A percentile compares a stretch with the other conserved stretches of the same genome.
phyloP scores from a whole-genome alignment of 2,113 vertebrate genomes.

The Passer montanus region DNA sequence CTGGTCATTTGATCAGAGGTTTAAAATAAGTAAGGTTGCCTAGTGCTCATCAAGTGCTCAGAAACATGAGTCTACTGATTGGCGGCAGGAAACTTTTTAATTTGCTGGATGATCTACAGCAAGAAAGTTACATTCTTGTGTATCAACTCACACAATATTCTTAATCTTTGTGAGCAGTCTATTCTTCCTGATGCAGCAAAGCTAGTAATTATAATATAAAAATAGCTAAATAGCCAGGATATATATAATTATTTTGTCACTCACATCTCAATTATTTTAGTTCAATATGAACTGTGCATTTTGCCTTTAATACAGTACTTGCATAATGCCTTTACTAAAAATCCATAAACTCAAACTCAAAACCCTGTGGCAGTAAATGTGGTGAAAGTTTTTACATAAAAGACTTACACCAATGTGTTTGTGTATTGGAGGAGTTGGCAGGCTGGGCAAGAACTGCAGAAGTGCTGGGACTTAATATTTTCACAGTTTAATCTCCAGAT shows the following conservation, averaged over 20 bases:
- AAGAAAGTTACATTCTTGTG: constrained; percentile 58
- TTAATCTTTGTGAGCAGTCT: constrained; percentile 68
- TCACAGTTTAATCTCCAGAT: background rate
- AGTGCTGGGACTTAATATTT: background rate
- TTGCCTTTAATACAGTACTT: background rate
- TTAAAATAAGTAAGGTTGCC: background rate
- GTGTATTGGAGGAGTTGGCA: background rate
- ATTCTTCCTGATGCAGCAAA: constrained; percentile 58
- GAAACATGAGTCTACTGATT: background rate
- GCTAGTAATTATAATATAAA: constrained; percentile 69
- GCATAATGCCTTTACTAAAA: background rate
- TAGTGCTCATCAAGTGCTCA: background rate
- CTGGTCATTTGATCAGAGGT: background rate
- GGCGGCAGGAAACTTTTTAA: constrained; percentile 17
- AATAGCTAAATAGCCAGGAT: constrained; percentile 63
- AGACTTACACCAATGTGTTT: background rate
- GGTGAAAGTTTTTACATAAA: background rate
- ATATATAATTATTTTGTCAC: constrained; percentile 70
- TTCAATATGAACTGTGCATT: background rate
- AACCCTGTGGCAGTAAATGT: background rate
- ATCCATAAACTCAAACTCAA: background rate
- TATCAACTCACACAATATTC: constrained; percentile 31
- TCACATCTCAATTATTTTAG: constrained; percentile 68
- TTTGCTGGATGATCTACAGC: background rate
- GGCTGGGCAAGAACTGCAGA: background rate